Evolutionary conservation across 1,140 invertebrate species (phyloP).

Genomic region (Eubasilissa regina): DNA sequence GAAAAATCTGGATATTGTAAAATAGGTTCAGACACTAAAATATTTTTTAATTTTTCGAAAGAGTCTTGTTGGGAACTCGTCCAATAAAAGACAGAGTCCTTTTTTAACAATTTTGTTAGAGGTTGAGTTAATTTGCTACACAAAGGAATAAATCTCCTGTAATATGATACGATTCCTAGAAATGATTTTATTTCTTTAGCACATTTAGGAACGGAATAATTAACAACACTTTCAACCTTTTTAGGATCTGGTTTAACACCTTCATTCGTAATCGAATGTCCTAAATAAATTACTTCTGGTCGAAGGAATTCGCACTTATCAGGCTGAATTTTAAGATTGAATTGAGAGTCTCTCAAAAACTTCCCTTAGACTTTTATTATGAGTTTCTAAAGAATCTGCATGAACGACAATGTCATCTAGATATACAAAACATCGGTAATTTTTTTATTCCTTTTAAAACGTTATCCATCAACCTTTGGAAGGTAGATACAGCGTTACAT

Average conservation of each 20-base stretch:
- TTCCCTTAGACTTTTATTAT: not conserved
- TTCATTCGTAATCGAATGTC: constrained; percentile 60
- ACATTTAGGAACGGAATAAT: not conserved
- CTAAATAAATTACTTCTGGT: constrained; percentile 47
- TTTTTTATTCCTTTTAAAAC: not conserved
- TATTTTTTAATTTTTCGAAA: constrained; percentile 65
- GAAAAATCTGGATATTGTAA: not conserved
- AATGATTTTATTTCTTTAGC: not conserved
- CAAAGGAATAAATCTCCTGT: constrained; percentile 8
- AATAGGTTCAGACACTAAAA: constrained; percentile 59
- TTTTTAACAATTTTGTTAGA: constrained; percentile 59
- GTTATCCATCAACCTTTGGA: constrained; percentile 24
- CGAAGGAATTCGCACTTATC: not conserved
- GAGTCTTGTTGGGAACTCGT: constrained; percentile 59
- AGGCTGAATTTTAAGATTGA: not conserved
- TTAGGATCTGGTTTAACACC: not conserved
- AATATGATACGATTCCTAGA: not conserved
- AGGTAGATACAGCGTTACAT: not conserved
- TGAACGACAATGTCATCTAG: constrained; percentile 42
- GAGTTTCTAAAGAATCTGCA: constrained; percentile 27
- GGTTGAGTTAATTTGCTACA: constrained; percentile 15
- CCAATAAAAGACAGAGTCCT: constrained; percentile 60
- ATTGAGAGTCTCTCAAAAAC: not conserved
- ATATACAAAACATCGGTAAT: constrained; percentile 11
- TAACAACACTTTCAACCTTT: not conserved